Evolutionary conservation across 2,797 vertebrate genomes (phyloP).

Genomic region (Arrhamphus sclerolepis): DNA sequence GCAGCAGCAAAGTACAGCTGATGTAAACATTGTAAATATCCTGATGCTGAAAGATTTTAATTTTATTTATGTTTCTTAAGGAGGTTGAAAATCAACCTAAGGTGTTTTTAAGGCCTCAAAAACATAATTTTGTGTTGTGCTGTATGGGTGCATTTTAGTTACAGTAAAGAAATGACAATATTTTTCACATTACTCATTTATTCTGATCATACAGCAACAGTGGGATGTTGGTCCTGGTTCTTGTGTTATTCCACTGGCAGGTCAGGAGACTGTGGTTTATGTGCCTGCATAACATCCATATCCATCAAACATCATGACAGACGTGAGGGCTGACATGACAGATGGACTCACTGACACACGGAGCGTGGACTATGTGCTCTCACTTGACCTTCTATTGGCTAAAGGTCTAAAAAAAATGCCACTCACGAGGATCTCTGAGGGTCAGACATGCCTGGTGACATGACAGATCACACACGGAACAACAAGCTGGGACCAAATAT

Average conservation of each 20-base stretch:
- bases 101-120: too few species aligned
- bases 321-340: constrained; percentile 41
- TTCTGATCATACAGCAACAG: not conserved
- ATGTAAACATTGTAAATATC: too few species aligned
- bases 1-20: too few species aligned
- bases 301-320: constrained; percentile 40
- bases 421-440: constrained; percentile 53
- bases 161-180: too few species aligned
- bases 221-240: not conserved
- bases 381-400: constrained; percentile 62
- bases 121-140: too few species aligned
- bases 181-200: too few species aligned
- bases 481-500: constrained; percentile 11
- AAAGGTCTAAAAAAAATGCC: constrained; percentile 29
- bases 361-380: constrained; percentile 50
- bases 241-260: constrained; percentile 13
- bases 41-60: too few species aligned
- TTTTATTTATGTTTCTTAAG: too few species aligned
- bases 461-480: constrained; percentile 22
- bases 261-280: not conserved
- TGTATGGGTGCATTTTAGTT: too few species aligned
- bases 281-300: constrained; percentile 24
- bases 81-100: too few species aligned
- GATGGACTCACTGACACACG: constrained; percentile 56
- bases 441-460: not conserved